phyloP scores from a whole-genome alignment of 2,888 invertebrate genomes.

The Synanthedon myopaeformis region DNA sequence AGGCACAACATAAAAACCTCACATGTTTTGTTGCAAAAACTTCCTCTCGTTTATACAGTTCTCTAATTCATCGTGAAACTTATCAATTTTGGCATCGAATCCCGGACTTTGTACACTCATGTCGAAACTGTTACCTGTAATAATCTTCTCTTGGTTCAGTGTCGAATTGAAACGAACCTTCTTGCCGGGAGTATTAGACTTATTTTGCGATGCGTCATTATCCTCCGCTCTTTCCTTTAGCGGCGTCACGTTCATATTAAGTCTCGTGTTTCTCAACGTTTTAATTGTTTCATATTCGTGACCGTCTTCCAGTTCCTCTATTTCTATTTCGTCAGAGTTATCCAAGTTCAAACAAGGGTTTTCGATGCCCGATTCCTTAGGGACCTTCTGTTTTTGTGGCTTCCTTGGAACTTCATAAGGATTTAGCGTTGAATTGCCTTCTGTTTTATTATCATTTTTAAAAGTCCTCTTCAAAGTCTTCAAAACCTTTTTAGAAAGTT shows the following conservation, averaged over 20 bases:
- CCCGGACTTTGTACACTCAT: constrained; percentile 54
- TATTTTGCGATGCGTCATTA: constrained; percentile 38
- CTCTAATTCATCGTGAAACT: constrained; percentile 62
- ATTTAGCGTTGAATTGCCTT: constrained; percentile 36
- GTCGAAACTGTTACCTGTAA: constrained; percentile 63
- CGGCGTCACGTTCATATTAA: constrained; percentile 59
- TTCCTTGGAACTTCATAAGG: constrained; percentile 63
- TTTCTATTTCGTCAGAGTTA: constrained; percentile 59
- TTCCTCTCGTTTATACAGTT: constrained; percentile 65
- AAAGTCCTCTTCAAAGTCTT: constrained; percentile 59
- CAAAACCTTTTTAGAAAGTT: constrained; percentile 54
- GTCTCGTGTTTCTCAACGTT: constrained; percentile 48
- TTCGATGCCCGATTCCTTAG: constrained; percentile 51
- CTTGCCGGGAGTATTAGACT: constrained; percentile 46
- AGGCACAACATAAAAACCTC: background rate
- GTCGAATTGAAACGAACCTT: constrained; percentile 64
- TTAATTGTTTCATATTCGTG: constrained; percentile 59
- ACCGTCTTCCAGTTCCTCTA: constrained; percentile 46
- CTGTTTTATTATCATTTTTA: constrained; percentile 42
- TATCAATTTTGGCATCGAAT: constrained; percentile 57
- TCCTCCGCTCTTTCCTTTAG: constrained; percentile 37
- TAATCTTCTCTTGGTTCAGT: constrained; percentile 55
- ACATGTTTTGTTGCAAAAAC: constrained; percentile 60
- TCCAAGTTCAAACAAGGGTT: constrained; percentile 56
- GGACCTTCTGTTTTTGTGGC: constrained; percentile 27